Evolutionary conservation across 2,888 invertebrate species (phyloP), one percentile per base, ranked within the genome.

Genomic region (Leptogaster cylindrica): DNA sequence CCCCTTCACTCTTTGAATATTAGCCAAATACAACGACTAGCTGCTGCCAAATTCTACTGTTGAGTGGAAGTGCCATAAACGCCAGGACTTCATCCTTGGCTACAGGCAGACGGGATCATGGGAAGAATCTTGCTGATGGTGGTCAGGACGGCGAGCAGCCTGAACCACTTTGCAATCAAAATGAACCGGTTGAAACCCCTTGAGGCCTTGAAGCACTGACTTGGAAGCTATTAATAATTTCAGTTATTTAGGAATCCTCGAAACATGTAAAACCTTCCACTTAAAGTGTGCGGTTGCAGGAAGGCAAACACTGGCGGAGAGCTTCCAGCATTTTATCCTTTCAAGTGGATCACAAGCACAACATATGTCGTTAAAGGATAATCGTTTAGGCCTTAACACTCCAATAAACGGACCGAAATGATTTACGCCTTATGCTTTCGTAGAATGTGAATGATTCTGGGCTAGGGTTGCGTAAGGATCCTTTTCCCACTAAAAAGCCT

Each of bases 191-290:
- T 10, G 20, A 28, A 52, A 50, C 10, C 52, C 31, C 16, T 16
- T 12, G 18, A 16, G 33, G 31, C 31, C 16, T 16, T 12, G 18
- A 16, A 20, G 31, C 33, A 52, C 14, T 52, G 52, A 28, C 52
- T 52, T 12, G 52, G 52, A 52, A 52, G 52, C 52, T 52, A 52
- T 52, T 52, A 52, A 52, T 52, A 52, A 52, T 31, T 52, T 52
- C 33, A 31, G 52, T 20, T 52, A 52, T 31, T 52, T 52, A 6
- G 28, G 31, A 16, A 7, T 31, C n/a, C 28, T 31, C 31, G 18
- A 33, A 52, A 31, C 33, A 52, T n/a, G 52, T 33, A 27, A 18
- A 16, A 14, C 44, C 18, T n/a, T 12, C 18, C 52, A 31, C 33
- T 36, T 36, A 12, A 4, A 3, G 36, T 12, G 3, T 18, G 3